A percentile compares a stretch with the other conserved stretches of the same genome.
Evolutionary conservation across 2,797 vertebrate species (phyloP).

Genomic region (Ptychadena robeensis): DNA sequence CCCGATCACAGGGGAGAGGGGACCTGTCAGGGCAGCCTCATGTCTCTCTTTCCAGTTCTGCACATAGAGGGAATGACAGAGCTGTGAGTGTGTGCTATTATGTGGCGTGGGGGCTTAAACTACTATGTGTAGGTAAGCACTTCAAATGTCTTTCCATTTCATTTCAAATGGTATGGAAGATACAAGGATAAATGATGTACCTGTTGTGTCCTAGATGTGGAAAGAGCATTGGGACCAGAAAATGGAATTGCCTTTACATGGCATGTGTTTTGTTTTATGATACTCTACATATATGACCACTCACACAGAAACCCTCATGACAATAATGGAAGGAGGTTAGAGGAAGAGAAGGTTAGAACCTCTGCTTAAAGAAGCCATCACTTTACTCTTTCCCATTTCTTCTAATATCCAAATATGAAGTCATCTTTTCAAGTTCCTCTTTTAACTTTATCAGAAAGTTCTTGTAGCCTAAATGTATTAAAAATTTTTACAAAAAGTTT

Average conservation of each 20-base stretch:
- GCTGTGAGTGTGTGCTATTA: conserved; percentile 43
- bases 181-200: not conserved
- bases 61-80: conserved; percentile 45
- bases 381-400: no score
- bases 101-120: conserved; percentile 18
- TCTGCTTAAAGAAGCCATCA: no score
- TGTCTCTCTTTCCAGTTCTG: conserved; percentile 26
- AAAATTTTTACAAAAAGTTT: no score
- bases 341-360: no score
- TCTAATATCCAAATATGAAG: no score
- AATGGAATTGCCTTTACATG: not conserved
- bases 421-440: no score
- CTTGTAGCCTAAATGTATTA: no score
- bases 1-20: conserved; percentile 54
- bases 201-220: not conserved
- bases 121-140: conserved; percentile 12
- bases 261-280: no score
- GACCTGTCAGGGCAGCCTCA: conserved; percentile 46
- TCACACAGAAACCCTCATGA: no score
- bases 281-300: no score
- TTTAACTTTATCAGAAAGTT: no score
- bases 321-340: no score
- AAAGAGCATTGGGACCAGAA: not conserved
- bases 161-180: not conserved
- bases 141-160: not conserved